Percentiles rank a stretch among this genome's conserved stretches.
Conservation (phyloP, 2,113 vertebrate genomes). For the Grantiella picta region DNA sequence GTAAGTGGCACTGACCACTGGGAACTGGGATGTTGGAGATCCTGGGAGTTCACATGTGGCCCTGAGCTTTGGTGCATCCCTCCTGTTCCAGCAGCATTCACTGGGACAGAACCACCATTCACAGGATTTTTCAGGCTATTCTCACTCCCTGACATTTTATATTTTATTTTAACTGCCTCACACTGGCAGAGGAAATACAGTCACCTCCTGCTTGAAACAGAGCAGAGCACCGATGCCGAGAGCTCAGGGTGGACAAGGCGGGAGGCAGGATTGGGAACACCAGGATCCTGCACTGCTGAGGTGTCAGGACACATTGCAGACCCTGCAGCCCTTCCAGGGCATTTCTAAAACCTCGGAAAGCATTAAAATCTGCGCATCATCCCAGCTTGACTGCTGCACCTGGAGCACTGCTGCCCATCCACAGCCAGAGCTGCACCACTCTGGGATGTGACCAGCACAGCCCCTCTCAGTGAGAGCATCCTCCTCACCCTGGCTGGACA, state of each 20-base stretch:
- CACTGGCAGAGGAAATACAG: neutral
- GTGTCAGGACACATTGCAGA: neutral
- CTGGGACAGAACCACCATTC: neutral
- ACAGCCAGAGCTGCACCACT: neutral
- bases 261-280: neutral
- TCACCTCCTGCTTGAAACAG: neutral
- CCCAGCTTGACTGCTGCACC: neutral
- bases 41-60: neutral
- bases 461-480: accelerated
- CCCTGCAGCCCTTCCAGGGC: neutral
- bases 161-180: neutral
- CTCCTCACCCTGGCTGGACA: neutral
- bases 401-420: neutral
- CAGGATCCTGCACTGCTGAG: too few species aligned
- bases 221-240: accelerated
- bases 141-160: neutral
- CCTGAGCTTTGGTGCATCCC: neutral
- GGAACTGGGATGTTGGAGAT: neutral
- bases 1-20: too few species aligned
- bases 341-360: neutral
- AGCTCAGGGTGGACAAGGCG: neutral
- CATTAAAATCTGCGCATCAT: neutral
- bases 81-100: neutral
- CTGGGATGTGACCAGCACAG: neutral
- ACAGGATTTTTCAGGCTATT: neutral